Evolutionary conservation across 1,140 invertebrate species (phyloP), one percentile per base, ranked within the genome.

Genomic region (Armadillidium nasatum): DNA sequence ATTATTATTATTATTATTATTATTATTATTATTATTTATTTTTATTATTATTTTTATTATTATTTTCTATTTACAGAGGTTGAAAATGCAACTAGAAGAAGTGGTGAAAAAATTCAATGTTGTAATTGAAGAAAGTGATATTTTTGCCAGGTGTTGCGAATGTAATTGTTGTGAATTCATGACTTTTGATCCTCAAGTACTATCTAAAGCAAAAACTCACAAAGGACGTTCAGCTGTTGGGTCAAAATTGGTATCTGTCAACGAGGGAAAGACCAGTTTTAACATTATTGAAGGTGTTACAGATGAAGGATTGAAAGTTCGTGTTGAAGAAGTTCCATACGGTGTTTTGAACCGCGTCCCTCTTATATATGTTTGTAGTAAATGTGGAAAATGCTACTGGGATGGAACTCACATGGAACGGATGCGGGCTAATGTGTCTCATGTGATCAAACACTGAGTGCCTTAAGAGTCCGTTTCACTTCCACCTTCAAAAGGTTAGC

Each of bases 341-440:
- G 50, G 50, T 7, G 50, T 60, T 13, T 60, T 60, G 7, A 60
- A 60, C 19, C 11, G 50, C 11, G 50, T 60, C 7, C 50, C 50
- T 19, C 19, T 60, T 19, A 19, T 60, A 19, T 60, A 60, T 19
- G 19, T 60, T 1, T 60, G 50, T 19, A 19, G 19, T 60, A 19
- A 19, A 19, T 60, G 50, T 60, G 50, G 50, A 19, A 60, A 60
- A 60, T 60, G 50, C 50, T 60, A 60, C 50, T 60, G 50, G 50
- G 50, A 60, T 60, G 50, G 50, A 15, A 3, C 50, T 19, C 50
- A 60, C 50, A 60, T 60, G 50, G 50, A 60, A 19, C 11, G 19
- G 50, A 19, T 60, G 50, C 11, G 19, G 50, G 19, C 11, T 19
- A 60, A 60, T 60, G 11, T 60, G 3, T 15, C 11, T 60, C 50